phyloP scores from a whole-genome alignment of 92 coral and sea anemone genomes.

The Zoanthus solanderi region DNA sequence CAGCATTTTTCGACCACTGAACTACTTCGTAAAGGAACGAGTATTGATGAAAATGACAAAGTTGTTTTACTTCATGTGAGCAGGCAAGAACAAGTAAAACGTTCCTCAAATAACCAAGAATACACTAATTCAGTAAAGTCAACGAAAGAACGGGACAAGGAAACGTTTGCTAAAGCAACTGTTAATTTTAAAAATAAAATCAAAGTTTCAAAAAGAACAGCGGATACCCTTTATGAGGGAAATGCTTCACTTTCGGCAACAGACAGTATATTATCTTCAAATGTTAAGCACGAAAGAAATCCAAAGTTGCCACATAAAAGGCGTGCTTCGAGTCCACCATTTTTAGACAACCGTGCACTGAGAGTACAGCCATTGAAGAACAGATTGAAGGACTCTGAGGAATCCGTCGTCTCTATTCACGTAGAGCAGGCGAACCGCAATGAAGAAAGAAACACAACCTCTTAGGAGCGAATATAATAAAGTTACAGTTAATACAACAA shows the following conservation, averaged over 20 bases:
- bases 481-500: neutral
- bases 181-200: neutral
- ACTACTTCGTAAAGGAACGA: conserved; percentile 75
- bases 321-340: neutral
- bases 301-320: neutral
- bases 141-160: neutral
- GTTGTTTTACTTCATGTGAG: neutral
- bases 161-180: neutral
- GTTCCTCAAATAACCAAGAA: neutral
- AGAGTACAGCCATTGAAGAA: conserved; percentile 24
- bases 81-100: neutral
- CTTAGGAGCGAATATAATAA: neutral
- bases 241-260: neutral
- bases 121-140: neutral
- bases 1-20: conserved; percentile 71
- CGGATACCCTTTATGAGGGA: neutral
- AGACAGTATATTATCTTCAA: neutral
- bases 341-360: neutral
- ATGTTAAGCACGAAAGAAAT: neutral
- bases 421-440: neutral
- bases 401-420: neutral
- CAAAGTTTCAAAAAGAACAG: neutral
- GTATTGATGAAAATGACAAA: conserved; percentile 3
- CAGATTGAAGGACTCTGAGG: neutral
- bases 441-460: neutral